These are phyloP conservation scores for Scyliorhinus canicula DNA, from an alignment of 2,797 vertebrate genomes.

Conservation along the genomic window DNA sequence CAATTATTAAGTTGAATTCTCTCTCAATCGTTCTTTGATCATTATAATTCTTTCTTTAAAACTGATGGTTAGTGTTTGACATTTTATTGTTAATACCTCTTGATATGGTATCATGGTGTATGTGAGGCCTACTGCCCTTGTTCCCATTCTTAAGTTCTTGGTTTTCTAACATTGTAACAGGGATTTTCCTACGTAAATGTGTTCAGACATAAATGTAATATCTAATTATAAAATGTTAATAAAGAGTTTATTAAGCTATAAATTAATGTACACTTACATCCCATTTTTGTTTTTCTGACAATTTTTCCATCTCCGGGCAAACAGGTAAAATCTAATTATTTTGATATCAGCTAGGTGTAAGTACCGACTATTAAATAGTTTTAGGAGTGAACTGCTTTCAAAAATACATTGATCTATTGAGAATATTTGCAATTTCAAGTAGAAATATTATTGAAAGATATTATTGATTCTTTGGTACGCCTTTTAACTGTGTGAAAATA, in stretches of 20 bases:
- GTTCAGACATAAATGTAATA: background rate
- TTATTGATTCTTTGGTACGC: background rate
- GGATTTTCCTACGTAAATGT: background rate
- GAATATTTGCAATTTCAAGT: background rate
- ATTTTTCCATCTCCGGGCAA: no score
- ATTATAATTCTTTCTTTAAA: background rate
- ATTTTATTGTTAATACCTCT: background rate
- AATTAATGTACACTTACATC: background rate
- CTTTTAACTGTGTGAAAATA: background rate
- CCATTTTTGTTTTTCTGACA: background rate
- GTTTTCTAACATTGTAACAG: background rate
- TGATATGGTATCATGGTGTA: background rate
- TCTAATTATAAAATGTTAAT: background rate
- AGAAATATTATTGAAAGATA: background rate
- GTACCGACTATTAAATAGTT: background rate
- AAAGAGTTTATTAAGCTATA: background rate
- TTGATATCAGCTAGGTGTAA: background rate
- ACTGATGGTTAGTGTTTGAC: background rate
- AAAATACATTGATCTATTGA: background rate
- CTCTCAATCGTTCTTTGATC: background rate
- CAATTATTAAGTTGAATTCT: background rate
- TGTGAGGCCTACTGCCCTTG: background rate
- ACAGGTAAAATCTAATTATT: conserved; percentile 69
- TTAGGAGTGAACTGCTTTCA: background rate
- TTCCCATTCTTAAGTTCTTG: background rate